phyloP scores from a whole-genome alignment of 2,888 invertebrate genomes.

The Bellardia bayeri region DNA sequence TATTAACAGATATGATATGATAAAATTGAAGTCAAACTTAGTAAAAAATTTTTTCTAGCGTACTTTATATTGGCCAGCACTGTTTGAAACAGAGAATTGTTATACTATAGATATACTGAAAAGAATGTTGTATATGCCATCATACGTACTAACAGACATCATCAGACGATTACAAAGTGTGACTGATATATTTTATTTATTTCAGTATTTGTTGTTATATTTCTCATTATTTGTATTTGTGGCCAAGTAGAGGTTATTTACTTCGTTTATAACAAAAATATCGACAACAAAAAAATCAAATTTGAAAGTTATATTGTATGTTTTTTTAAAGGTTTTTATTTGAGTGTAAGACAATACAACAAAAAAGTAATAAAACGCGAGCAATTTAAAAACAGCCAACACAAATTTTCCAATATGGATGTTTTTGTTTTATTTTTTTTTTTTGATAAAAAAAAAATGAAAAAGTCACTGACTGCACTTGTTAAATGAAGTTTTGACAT shows the following conservation, averaged over 20 bases:
- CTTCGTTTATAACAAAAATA: constrained; percentile 33
- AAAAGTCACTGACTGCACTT: constrained; percentile 61
- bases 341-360: constrained; percentile 1
- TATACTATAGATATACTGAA: not conserved
- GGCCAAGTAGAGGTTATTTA: constrained; percentile 54
- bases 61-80: not conserved
- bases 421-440: not conserved
- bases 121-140: constrained; percentile 49
- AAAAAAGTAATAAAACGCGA: constrained; percentile 18
- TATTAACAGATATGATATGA: too few relatives aligned
- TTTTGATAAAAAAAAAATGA: not conserved
- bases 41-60: not conserved
- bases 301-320: constrained; percentile 55
- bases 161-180: constrained; percentile 63
- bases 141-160: constrained; percentile 4
- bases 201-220: not conserved
- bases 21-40: too few relatives aligned
- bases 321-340: constrained; percentile 32
- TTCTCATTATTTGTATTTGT: constrained; percentile 26
- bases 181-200: constrained; percentile 54
- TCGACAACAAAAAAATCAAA: constrained; percentile 8
- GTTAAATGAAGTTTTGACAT: constrained; percentile 41
- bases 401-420: not conserved
- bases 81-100: not conserved
- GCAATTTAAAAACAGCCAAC: not conserved